phyloP scores from a whole-genome alignment of 2,797 vertebrate species.

The Dryobates pubescens region DNA sequence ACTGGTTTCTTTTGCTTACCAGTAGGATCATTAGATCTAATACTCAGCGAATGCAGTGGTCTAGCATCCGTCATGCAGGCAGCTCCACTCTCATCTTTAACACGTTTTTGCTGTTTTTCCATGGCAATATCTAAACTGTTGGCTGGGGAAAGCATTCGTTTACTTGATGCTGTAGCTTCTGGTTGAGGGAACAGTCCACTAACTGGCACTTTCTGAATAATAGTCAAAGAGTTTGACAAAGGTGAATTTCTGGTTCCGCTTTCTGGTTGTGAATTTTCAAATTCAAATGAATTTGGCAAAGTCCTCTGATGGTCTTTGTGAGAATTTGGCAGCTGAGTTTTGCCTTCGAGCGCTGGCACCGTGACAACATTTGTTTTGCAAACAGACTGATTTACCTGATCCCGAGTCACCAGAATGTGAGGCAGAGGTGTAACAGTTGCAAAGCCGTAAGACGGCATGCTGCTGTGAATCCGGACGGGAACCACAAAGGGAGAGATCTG shows the following conservation, averaged over 20 bases:
- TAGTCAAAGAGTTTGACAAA: slow-evolving; percentile 77
- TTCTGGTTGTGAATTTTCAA: slow-evolving; percentile 73
- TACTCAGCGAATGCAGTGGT: slow-evolving; percentile 80
- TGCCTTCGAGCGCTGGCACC: slow-evolving; percentile 76
- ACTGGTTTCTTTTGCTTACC: slow-evolving; percentile 90
- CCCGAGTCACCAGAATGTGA: slow-evolving; percentile 94
- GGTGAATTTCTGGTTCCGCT: slow-evolving; percentile 73
- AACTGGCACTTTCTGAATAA: slow-evolving; percentile 85
- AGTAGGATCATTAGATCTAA: slow-evolving; percentile 81
- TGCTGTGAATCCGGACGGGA: slow-evolving; percentile 80
- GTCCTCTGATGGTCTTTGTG: slow-evolving; percentile 77
- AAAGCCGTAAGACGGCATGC: slow-evolving; percentile 79
- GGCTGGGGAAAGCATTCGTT: slow-evolving; percentile 97
- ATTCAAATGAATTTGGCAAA: slow-evolving; percentile 71
- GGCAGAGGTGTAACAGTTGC: slow-evolving; percentile 83
- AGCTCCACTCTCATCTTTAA: slow-evolving; percentile 95
- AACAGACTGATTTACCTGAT: slow-evolving; percentile 82
- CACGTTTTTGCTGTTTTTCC: slow-evolving; percentile 98
- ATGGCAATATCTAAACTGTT: slow-evolving; percentile 99
- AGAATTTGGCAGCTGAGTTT: slow-evolving; percentile 73
- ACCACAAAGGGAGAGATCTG: slow-evolving; percentile 81
- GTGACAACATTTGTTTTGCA: slow-evolving; percentile 75
- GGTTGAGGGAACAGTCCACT: slow-evolving; percentile 91
- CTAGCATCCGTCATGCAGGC: slow-evolving; percentile 85
- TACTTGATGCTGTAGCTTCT: slow-evolving; percentile 94